Evolutionary conservation across 2,797 vertebrate species (phyloP).

Genomic region (Falco berigora): DNA sequence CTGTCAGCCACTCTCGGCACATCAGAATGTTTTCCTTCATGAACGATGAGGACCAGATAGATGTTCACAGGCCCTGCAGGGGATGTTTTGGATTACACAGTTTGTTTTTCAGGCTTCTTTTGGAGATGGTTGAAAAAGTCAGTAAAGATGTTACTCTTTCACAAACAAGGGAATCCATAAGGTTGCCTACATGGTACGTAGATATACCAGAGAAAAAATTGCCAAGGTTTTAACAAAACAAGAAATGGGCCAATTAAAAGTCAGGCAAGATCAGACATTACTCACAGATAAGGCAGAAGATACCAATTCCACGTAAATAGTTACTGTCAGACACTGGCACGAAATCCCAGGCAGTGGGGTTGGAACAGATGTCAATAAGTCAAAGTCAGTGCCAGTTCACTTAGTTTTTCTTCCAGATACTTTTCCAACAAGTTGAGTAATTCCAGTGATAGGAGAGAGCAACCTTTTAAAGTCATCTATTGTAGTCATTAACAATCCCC

Average conservation of each 20-base stretch:
- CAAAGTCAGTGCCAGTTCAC: not conserved
- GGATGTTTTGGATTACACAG: not conserved
- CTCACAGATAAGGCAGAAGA: not conserved
- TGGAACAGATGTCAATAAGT: not conserved
- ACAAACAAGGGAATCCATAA: not conserved
- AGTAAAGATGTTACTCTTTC: not conserved
- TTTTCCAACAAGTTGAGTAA: not conserved
- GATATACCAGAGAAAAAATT: not conserved
- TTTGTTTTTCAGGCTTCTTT: not conserved
- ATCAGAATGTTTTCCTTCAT: not conserved
- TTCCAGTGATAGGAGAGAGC: not conserved
- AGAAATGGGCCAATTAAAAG: not conserved
- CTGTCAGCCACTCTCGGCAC: not conserved
- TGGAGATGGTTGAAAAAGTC: not conserved
- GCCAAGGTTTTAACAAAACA: not conserved
- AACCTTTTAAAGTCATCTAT: not conserved
- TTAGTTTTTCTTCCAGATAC: not conserved
- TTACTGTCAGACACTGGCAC: not conserved
- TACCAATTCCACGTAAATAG: not conserved
- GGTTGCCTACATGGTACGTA: not conserved
- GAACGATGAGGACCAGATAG: not conserved
- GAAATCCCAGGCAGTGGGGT: not conserved
- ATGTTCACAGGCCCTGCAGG: not conserved
- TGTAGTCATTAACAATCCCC: not conserved
- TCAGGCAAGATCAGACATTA: not conserved